Base-by-base conservation (phyloP, 2,888 invertebrate genomes). In the Lepidochitona cinerea region DNA sequence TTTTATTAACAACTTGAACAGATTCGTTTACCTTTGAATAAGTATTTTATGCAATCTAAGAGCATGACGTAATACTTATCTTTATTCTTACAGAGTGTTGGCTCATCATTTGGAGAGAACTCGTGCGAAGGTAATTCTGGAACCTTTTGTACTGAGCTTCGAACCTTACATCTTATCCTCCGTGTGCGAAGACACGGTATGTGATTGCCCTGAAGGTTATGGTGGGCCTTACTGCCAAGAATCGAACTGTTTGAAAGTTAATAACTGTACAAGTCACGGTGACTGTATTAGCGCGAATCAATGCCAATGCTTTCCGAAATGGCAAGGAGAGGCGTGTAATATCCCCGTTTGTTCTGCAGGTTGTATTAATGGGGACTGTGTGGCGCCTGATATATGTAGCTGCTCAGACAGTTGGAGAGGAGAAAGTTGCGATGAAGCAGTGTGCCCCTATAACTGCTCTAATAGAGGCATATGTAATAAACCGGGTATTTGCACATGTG, bases 311-410 rank as follows among this genome's bases (percentile, higher is more conserved):
- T 2, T 23, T 14, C 29, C 12, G 4, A 3, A 9, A 1, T 59
- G 59, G 59, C 29, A 23, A 9, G 59, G 59, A 26, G 4, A 23
- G 1, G 23, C 59, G 1, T 59, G 59, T 29, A 26, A 23, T 14
- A 1, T 4, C 12, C 59, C 59, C 3, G 29, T 59, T 29, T 59
- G 59, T 32, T 14, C 23, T 14, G 12, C 12, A 4, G 26, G 26
- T 14, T 59, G 59, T 9, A 2, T 29, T 14, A 23, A 26, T 29
- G 59, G 59, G 23, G 59, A 29, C 29, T 77, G 75, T 71, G 32
- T 68, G n/a, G 73, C 69, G 1, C 77, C 77, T 7, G 68, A 77
- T 37, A 37, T 53, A 1, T 77, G 77, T 36, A 72, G 54, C 5
- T 77, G 77, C 36, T 68, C 70, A 32, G 36, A 12, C 1, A 41